phyloP scores from a whole-genome alignment of 2,888 invertebrate species.

The Plagodis dolabraria region DNA sequence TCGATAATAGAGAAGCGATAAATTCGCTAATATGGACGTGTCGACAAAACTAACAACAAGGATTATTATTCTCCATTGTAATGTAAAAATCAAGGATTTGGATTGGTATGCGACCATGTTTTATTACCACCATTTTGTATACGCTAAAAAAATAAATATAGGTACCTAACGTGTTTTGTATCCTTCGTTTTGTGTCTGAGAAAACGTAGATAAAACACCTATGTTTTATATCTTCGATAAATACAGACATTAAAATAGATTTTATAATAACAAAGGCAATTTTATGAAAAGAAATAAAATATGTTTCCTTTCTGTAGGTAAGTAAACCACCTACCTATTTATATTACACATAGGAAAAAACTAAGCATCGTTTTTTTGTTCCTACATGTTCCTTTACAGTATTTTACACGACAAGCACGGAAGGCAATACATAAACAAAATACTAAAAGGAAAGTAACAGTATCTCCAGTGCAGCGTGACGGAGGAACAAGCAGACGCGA shows the following conservation, averaged over 20 bases:
- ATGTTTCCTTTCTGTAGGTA: no score
- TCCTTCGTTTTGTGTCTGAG: no score
- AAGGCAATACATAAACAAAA: conserved; percentile 44
- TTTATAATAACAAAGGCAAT: no score
- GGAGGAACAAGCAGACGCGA: conserved; percentile 54
- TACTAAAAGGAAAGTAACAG: conserved; percentile 58
- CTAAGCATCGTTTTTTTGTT: no score
- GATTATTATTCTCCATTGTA: conserved; percentile 53
- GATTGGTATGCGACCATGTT: conserved; percentile 11
- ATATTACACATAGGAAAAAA: no score
- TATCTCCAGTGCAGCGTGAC: conserved; percentile 40
- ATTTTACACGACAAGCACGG: conserved; percentile 13
- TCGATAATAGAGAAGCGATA: conserved; percentile 60
- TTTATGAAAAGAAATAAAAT: no score
- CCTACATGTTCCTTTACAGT: conserved; percentile 1
- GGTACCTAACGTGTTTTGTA: no score
- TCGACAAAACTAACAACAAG: conserved; percentile 66
- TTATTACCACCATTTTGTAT: neutral
- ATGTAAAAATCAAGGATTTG: conserved; percentile 32
- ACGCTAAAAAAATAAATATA: no score
- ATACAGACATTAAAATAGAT: no score
- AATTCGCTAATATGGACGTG: conserved; percentile 68
- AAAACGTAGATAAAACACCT: no score
- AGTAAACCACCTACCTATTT: no score
- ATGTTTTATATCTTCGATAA: no score